Evolutionary conservation across 2,113 vertebrate genomes (phyloP).

Genomic region (Odobenus rosmarus): DNA sequence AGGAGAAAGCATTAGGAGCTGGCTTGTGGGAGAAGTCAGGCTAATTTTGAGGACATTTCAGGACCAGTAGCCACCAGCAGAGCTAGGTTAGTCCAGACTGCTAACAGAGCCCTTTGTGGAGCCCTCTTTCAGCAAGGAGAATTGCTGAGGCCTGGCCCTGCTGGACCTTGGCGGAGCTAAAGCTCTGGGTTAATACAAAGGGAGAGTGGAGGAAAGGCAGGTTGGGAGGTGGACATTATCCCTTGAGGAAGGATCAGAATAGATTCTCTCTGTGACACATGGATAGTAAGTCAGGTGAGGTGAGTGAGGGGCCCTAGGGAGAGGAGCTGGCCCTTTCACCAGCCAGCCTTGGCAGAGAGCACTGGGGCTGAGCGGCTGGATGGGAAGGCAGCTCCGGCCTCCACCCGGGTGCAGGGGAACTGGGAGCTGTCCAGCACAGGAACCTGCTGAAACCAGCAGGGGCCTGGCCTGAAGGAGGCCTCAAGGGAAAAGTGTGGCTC

Average conservation of each 20-base stretch:
- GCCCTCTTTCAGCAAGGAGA: too few relatives aligned
- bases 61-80: neutral
- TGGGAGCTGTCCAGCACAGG: slow-evolving; percentile 82
- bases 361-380: neutral
- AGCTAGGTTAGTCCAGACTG: neutral
- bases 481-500: neutral
- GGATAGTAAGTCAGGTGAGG: neutral
- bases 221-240: neutral
- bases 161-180: neutral
- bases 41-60: neutral
- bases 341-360: neutral
- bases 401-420: neutral
- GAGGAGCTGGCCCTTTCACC: too few relatives aligned
- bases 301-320: neutral
- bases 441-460: slow-evolving; percentile 74
- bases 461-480: neutral
- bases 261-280: neutral
- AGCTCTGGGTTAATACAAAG: neutral
- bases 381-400: neutral
- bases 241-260: neutral
- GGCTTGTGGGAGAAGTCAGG: neutral
- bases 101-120: neutral
- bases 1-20: neutral
- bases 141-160: neutral
- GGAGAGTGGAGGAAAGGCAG: neutral